Evolutionary conservation across 2,797 vertebrate species (phyloP).

Genomic region (Strix occidentalis): DNA sequence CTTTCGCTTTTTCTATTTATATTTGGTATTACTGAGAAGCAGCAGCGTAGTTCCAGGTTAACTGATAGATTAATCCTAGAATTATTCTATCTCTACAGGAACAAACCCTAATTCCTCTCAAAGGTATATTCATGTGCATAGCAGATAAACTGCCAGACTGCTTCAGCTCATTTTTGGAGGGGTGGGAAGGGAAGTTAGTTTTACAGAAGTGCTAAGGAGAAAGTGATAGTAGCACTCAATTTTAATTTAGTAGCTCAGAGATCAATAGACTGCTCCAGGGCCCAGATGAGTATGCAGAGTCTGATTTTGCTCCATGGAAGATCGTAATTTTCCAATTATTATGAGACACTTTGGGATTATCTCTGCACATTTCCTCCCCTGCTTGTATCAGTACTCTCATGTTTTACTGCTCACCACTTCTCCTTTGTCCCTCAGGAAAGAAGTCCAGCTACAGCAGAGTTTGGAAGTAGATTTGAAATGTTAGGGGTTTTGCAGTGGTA

Average conservation of each 20-base stretch:
- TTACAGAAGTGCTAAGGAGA: background rate
- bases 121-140: background rate
- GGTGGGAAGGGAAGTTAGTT: background rate
- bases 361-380: background rate
- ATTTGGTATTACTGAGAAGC: background rate
- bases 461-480: background rate
- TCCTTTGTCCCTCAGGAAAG: conserved; percentile 10
- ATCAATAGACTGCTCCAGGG: background rate
- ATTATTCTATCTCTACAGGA: background rate
- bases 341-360: background rate
- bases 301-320: background rate
- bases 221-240: background rate
- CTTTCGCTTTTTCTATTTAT: background rate
- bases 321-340: background rate
- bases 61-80: background rate
- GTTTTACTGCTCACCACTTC: background rate
- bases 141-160: background rate
- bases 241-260: background rate
- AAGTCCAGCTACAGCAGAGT: background rate
- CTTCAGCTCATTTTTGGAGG: background rate
- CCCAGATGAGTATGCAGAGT: background rate
- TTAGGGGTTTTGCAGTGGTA: background rate
- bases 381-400: background rate
- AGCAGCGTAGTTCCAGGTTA: background rate
- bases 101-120: background rate